Base-by-base conservation (phyloP, 2,888 invertebrate genomes). In the Leptothorax acervorum region DNA sequence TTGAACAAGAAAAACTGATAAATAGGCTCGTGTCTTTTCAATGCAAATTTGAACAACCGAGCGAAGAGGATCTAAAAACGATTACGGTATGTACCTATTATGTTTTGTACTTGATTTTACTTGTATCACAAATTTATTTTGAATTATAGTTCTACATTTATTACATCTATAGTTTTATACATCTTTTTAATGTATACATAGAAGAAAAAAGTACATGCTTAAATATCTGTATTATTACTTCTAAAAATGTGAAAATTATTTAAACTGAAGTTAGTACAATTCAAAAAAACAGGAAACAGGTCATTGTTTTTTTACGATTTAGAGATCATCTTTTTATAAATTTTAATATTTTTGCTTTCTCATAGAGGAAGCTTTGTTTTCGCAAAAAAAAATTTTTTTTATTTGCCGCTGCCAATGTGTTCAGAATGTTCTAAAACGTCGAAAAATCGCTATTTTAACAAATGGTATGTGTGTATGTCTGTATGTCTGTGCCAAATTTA, bases 11-110 rank as follows among this genome's bases (percentile, higher is more conserved):
- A 95, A 98, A 98, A 95, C 97, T 99, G 93, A 99, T 99, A 95
- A 98, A 98, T 95, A 97, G 98, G 96, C 97, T 99, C 93, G 99
- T 99, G 90, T 98, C 98, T 96, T 98, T 98, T 96, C 99, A 99
- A 95, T 99, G 99, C 95, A 98, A 98, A 94, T 99, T 98, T 95
- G 99, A 99, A 95, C 98, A 99, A 95, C 99, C 99, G 28, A 98
- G 98, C 53, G 98, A 99, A 93, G 98, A 99, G 92, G 99, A 99
- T 95, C 97, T 99, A 93, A 97, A 97, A 95, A 97, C 98, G 95
- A 98, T 99, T 95, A 97, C 97, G 95, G 97, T 97, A 95, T 95
- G 95, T 93, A 35, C n/a, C n/a, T n/a, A n/a, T 9, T 48, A 23
- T 23, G 8, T 63, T 12, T 74, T 31, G 3, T 45, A 42, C 31